Percentiles rank a stretch among this genome's conserved stretches.
Evolutionary conservation across 2,113 vertebrate genomes (phyloP).

Genomic region (Phaethon lepturus): DNA sequence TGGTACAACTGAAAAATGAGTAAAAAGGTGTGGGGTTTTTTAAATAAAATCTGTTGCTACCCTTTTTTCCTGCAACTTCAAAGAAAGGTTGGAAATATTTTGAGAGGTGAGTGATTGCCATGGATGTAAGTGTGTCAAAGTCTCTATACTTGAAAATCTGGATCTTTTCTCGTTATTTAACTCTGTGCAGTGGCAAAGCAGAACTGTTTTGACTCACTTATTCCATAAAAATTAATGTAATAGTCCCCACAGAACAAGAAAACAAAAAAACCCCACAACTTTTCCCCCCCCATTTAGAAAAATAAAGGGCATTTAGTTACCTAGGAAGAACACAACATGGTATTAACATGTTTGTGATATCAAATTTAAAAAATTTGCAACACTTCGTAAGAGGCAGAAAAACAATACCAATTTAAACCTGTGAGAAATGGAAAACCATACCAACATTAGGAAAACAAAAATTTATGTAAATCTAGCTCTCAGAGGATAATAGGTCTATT

Average conservation of each 20-base stretch:
- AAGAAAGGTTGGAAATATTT: conserved; percentile 40
- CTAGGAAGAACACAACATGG: neutral
- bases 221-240: neutral
- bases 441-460: neutral
- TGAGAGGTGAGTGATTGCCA: conserved; percentile 9
- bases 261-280: too few relatives aligned
- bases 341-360: neutral
- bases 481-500: neutral
- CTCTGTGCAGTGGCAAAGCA: neutral
- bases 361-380: neutral
- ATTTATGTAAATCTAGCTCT: neutral
- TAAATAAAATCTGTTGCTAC: neutral
- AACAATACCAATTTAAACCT: neutral
- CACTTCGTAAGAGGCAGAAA: neutral
- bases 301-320: neutral
- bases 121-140: neutral
- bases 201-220: neutral
- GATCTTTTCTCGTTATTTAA: neutral
- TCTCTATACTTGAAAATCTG: neutral
- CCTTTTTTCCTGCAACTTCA: neutral
- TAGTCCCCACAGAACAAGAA: neutral
- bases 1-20: neutral
- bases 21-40: neutral
- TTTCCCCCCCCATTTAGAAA: neutral
- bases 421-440: neutral